Evolutionary conservation across 30 jellyfish, hydroid and myxozoan species (phyloP).

Genomic region (Mastigias papua): DNA sequence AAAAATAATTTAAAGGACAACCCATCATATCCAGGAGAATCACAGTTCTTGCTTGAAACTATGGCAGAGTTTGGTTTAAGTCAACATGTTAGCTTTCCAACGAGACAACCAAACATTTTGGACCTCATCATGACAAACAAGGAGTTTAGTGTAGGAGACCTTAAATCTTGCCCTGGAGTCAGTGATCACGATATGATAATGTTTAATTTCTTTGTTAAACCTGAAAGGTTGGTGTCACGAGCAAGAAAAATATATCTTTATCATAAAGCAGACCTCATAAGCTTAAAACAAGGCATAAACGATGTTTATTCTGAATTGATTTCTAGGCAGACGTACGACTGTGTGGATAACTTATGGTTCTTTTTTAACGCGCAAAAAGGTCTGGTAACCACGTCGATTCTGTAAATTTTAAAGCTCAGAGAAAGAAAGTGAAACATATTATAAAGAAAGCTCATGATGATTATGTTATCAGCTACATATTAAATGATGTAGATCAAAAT

Average conservation of each 20-base stretch:
- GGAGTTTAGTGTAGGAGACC: conserved; percentile 67
- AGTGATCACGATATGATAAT: conserved; percentile 51
- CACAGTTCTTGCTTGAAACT: conserved; percentile 45
- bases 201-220: conserved; percentile 51
- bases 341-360: conserved; percentile 66
- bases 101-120: conserved; percentile 37
- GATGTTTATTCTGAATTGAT: conserved; percentile 44
- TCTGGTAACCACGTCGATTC: conserved; percentile 23
- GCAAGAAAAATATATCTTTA: conserved; percentile 39
- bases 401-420: conserved; percentile 54
- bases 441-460: conserved; percentile 55
- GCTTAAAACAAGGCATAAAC: conserved; percentile 50
- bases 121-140: conserved; percentile 57
- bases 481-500: conserved; percentile 29
- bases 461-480: conserved; percentile 29
- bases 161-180: conserved; percentile 62
- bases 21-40: conserved; percentile 61
- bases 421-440: conserved; percentile 45
- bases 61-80: conserved; percentile 55
- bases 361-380: conserved; percentile 47
- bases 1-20: conserved; percentile 28
- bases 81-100: conserved; percentile 56
- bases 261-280: conserved; percentile 57
- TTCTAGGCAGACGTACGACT: conserved; percentile 53
- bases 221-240: conserved; percentile 48